A percentile compares a stretch with the other conserved stretches of the same genome.
phyloP scores from a whole-genome alignment of 2,113 vertebrate genomes.

The Mesocricetus auratus region DNA sequence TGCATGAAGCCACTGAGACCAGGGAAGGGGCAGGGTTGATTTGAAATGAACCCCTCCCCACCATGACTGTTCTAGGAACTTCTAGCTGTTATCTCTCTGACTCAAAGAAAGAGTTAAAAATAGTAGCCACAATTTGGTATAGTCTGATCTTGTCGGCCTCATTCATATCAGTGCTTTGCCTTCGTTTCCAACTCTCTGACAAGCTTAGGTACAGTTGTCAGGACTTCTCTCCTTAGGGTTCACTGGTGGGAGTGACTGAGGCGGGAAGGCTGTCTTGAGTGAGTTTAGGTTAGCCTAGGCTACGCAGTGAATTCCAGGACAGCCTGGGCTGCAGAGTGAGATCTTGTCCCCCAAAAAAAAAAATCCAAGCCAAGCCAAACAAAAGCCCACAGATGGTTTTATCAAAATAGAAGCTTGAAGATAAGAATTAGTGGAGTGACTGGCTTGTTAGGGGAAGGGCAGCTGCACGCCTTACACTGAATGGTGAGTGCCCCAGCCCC shows the following conservation, averaged over 20 bases:
- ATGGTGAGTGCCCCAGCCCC: background rate
- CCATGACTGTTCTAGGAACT: background rate
- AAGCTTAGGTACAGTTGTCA: background rate
- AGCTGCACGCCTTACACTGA: background rate
- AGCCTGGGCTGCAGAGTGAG: background rate
- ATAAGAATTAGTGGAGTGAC: background rate
- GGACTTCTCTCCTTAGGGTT: background rate
- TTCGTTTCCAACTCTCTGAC: background rate
- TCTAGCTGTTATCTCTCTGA: background rate
- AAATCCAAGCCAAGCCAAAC: background rate
- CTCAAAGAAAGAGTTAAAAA: background rate
- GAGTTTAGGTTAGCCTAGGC: background rate
- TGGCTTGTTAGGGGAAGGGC: background rate
- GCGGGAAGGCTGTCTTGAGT: background rate
- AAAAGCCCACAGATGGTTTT: background rate
- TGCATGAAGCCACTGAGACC: background rate
- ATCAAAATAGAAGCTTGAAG: slow-evolving; percentile 15
- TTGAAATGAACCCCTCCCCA: background rate
- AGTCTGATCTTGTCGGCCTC: background rate
- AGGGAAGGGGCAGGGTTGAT: background rate
- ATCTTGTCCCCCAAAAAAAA: background rate
- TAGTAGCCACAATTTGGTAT: background rate
- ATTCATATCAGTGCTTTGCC: background rate
- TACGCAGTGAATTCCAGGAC: background rate
- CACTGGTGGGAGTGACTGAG: background rate